phyloP scores from a whole-genome alignment of 2,888 invertebrate species.

The Lithophane semibrunnea region DNA sequence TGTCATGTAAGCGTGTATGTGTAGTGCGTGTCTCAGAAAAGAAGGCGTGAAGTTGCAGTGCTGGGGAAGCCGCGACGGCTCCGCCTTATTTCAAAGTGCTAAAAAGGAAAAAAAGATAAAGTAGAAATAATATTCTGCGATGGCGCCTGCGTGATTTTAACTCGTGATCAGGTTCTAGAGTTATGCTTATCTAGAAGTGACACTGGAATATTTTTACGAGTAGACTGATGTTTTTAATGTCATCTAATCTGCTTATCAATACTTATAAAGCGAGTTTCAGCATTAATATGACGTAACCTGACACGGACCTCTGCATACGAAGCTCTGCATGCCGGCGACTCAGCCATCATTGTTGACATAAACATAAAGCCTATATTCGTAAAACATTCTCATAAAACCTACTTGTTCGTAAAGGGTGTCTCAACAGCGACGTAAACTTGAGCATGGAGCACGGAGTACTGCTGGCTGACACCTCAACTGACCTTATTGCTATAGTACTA shows the following conservation, averaged over 20 bases:
- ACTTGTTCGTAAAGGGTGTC: conserved; percentile 83
- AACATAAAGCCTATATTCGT: not conserved
- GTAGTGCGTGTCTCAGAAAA: not conserved
- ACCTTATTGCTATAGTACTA: not conserved
- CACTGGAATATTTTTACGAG: not conserved
- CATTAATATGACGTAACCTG: conserved; percentile 65
- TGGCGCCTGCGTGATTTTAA: too few species aligned
- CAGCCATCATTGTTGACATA: too few species aligned
- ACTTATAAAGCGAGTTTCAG: not conserved
- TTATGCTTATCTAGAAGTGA: not conserved
- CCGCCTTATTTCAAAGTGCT: conserved; percentile 4
- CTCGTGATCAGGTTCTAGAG: not conserved
- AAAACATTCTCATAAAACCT: conserved; percentile 34
- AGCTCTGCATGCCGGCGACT: conserved; percentile 87
- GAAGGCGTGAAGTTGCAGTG: not conserved
- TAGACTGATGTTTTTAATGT: not conserved
- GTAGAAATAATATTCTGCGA: not conserved
- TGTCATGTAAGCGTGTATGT: not conserved
- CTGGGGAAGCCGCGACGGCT: not conserved
- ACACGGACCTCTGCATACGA: conserved; percentile 80
- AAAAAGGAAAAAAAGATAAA: not conserved
- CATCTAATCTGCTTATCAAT: too few species aligned
- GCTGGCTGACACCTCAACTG: conserved; percentile 88
- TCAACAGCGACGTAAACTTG: conserved; percentile 79
- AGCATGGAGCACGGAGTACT: conserved; percentile 82